These are phyloP conservation scores for Cosmia trapezina DNA, from an alignment of 2,888 invertebrate species.

Conservation along the genomic window DNA sequence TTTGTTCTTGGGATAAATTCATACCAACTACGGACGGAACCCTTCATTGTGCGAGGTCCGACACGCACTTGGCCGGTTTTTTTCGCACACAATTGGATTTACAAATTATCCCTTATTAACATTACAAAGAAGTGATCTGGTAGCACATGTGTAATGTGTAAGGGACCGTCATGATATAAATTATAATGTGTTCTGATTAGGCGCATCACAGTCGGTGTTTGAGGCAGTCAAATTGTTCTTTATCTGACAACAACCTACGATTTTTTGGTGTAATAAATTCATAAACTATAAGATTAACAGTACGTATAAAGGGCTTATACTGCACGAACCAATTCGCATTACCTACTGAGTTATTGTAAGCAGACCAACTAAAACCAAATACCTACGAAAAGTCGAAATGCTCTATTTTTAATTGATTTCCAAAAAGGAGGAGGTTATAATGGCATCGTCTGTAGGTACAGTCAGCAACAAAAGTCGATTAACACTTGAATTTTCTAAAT, in stretches of 20 bases:
- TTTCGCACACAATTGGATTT: slow-evolving; percentile 21
- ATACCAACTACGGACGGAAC: too few species aligned
- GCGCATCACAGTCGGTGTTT: not conserved
- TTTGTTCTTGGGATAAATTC: too few species aligned
- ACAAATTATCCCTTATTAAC: not conserved
- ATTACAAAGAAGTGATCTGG: not conserved
- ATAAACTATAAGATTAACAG: too few species aligned
- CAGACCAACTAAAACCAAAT: not conserved
- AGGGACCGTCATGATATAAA: not conserved
- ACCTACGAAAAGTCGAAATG: slow-evolving; percentile 3
- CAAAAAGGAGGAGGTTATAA: too few species aligned
- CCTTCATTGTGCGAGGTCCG: too few species aligned
- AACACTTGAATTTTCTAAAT: too few species aligned
- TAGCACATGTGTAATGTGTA: not conserved
- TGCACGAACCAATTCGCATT: too few species aligned
- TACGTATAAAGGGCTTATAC: too few species aligned
- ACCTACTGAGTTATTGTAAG: too few species aligned
- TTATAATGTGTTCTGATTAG: not conserved
- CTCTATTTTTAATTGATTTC: too few species aligned
- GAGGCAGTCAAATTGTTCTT: not conserved
- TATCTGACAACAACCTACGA: not conserved
- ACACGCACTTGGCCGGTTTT: not conserved
- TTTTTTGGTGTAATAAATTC: not conserved
- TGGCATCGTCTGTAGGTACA: too few species aligned
- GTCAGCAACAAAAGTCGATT: too few species aligned